These are phyloP conservation scores for Yponomeuta malinellus DNA, from an alignment of 2,888 invertebrate genomes.

Conservation along the genomic window DNA sequence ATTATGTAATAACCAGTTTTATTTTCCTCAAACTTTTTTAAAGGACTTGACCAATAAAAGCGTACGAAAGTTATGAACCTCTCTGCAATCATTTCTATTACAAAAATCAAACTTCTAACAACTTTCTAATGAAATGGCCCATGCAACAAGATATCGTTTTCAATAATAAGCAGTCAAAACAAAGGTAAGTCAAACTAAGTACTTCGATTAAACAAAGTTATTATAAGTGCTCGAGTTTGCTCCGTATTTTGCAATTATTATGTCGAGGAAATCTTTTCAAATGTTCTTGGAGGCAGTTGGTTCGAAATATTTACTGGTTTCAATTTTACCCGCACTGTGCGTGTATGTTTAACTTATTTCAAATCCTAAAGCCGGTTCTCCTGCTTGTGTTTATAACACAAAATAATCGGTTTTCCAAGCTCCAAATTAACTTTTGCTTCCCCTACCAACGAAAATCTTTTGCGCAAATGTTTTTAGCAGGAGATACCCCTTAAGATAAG, in stretches of 20 bases:
- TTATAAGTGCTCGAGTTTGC: not conserved
- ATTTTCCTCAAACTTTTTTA: too few species aligned
- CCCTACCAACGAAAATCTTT: too few species aligned
- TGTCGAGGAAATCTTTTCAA: not conserved
- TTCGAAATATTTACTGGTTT: not conserved
- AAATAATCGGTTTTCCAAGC: too few species aligned
- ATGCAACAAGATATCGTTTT: not conserved
- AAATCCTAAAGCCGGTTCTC: too few species aligned
- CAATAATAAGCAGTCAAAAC: not conserved
- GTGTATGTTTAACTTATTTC: too few species aligned
- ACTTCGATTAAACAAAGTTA: not conserved
- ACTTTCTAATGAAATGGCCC: not conserved
- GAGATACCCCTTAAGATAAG: too few species aligned
- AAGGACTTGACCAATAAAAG: not conserved
- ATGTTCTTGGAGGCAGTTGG: not conserved
- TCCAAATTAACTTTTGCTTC: too few species aligned
- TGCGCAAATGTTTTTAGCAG: too few species aligned
- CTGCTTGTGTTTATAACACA: too few species aligned
- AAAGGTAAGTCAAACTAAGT: not conserved
- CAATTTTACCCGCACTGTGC: not conserved
- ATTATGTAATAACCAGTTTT: too few species aligned
- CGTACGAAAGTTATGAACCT: not conserved
- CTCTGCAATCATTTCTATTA: not conserved
- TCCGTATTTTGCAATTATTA: not conserved
- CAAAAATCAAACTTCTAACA: not conserved